These are phyloP conservation scores for Brachionichthys hirsutus DNA, from an alignment of 2,113 vertebrate genomes.

Conservation along the genomic window DNA sequence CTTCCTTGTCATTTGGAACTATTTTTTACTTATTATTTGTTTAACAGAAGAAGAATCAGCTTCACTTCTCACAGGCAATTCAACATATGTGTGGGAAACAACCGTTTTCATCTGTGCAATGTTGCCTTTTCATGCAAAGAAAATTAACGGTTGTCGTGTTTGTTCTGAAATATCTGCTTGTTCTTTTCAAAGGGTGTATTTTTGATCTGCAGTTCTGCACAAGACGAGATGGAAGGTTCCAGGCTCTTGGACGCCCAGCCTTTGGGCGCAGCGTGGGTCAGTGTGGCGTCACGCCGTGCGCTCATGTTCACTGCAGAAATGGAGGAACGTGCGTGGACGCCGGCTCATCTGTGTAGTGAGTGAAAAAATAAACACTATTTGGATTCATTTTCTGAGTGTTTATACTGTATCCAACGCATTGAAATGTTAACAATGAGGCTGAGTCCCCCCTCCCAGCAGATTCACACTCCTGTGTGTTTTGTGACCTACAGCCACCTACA, in stretches of 20 bases:
- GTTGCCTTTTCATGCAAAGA: constrained; percentile 16
- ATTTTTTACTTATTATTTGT: no score
- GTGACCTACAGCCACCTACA: neutral
- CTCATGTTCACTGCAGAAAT: constrained; percentile 79
- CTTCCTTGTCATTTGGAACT: no score
- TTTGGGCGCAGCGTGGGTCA: constrained; percentile 84
- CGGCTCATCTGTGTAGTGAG: constrained; percentile 86
- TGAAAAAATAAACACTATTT: constrained; percentile 16
- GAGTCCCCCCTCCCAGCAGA: neutral
- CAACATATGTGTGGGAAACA: no score
- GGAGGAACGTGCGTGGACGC: constrained; percentile 82
- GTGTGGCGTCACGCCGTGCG: constrained; percentile 80
- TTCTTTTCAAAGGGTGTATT: constrained; percentile 80
- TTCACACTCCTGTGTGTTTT: neutral
- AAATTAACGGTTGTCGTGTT: constrained; percentile 8
- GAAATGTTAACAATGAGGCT: no score
- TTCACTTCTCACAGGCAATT: no score
- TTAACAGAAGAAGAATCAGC: no score
- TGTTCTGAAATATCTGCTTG: constrained; percentile 20
- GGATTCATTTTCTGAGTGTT: constrained; percentile 1
- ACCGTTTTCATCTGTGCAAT: constrained; percentile 5
- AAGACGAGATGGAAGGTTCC: constrained; percentile 66
- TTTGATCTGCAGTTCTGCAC: constrained; percentile 81
- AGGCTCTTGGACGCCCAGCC: constrained; percentile 74
- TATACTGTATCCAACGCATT: neutral